Base-by-base conservation (phyloP, 2,113 vertebrate genomes). In the Hemibagrus wyckioides region DNA sequence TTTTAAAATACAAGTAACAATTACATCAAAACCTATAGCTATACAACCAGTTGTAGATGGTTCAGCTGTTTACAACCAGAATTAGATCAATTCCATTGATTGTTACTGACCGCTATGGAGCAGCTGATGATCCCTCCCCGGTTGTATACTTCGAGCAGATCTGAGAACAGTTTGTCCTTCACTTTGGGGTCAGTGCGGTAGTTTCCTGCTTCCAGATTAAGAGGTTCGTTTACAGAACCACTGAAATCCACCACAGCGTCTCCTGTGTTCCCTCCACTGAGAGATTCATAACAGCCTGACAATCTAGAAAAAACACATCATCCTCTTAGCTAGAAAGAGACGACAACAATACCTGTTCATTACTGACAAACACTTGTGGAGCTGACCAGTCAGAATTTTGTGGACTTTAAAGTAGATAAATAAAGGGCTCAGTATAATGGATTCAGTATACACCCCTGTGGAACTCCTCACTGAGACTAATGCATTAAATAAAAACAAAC, bases 191-290 rank as follows among this genome's bases (percentile, higher is more conserved):
- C 94, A 4, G 94, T 92, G 0, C 92, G 92, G 13, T 94, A 97
- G 82, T 92, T 95, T 15, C 92, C 96, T n/a, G 91, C 91, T 59
- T 93, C 92, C 92, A 99, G 91, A 90, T 94, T 93, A 50, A 99
- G 86, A 87, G 95, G 93, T 93, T 99, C 98, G 14, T 96, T 91
- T 85, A 99, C 95, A 0, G 97, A 97, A 56, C 98, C 97, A 36
- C 96, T 99, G 92, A 99, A 99, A 91, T 99, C 98, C 91, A 98
- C 96, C 82, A 99, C 95, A 17, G 98, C 97, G 39, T 99, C 98
- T 54, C 96, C 96, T 23, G 97, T 97, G 41, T 96, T 98, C 59
- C 98, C 96, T 13, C 97, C 96, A 83, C 97, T 97, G 48, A 99
- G 92, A 2, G 97, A 97, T 92, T 99, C 96, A 0, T 99, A 99